A percentile compares a stretch with the other conserved stretches of the same genome.
Evolutionary conservation across 1,140 invertebrate genomes (phyloP).

Genomic region (Oedothorax gibbosus): DNA sequence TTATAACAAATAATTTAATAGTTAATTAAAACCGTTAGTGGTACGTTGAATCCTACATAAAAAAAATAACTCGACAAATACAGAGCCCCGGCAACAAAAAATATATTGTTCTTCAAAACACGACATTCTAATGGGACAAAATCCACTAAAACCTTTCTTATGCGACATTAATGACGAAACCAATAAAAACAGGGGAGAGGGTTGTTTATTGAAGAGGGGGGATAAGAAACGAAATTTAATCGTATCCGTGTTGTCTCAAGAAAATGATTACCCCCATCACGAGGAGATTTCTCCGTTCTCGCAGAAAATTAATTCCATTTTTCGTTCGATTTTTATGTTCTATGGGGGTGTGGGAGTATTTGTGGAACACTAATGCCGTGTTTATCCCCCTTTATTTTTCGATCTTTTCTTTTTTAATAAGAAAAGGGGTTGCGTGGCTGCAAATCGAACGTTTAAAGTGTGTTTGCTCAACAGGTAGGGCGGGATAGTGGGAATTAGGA

Average conservation of each 20-base stretch:
- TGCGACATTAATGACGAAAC: neutral
- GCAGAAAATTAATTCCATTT: conserved; percentile 44
- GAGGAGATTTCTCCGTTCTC: neutral
- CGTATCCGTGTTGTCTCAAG: conserved; percentile 45
- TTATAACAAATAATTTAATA: neutral
- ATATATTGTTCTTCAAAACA: neutral
- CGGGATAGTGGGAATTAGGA: neutral
- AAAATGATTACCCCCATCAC: conserved; percentile 54
- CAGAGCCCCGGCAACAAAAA: neutral
- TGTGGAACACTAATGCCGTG: conserved; percentile 20
- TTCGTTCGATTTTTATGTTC: neutral
- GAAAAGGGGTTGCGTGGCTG: conserved; percentile 4
- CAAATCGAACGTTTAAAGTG: neutral
- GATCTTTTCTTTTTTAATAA: conserved; percentile 30
- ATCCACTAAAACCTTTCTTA: no score
- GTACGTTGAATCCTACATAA: neutral
- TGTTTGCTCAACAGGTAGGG: neutral
- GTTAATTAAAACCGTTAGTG: neutral
- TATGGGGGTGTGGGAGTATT: neutral
- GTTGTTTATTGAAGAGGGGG: neutral
- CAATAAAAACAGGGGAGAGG: neutral
- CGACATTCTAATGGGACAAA: neutral
- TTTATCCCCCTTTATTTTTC: conserved; percentile 23
- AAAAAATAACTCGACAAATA: neutral
- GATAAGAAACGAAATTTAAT: conserved; percentile 26